Conservation (phyloP, 2,888 invertebrate species). For the Caenorhabditis sp. region DNA sequence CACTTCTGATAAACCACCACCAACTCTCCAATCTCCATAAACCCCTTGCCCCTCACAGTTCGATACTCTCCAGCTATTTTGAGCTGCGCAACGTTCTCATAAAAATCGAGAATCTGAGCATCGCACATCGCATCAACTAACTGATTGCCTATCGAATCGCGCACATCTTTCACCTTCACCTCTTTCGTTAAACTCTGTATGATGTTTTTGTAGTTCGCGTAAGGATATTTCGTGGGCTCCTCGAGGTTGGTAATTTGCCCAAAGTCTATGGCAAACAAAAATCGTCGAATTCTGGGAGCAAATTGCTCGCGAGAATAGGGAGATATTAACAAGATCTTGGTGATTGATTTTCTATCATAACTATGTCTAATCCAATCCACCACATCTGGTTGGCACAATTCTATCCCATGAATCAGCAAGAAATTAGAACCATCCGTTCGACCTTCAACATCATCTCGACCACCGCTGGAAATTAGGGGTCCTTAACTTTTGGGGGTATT, state of each 20-base stretch:
- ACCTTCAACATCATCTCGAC: conserved; percentile 20
- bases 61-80: conserved; percentile 15
- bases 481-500: no score
- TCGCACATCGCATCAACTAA: conserved; percentile 17
- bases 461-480: conserved; percentile 14
- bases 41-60: conserved; percentile 24
- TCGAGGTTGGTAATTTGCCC: not conserved
- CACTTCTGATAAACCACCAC: conserved; percentile 31
- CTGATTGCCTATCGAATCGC: conserved; percentile 29
- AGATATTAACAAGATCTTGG: conserved; percentile 27
- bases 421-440: conserved; percentile 22
- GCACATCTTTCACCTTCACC: conserved; percentile 25
- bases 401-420: conserved; percentile 28
- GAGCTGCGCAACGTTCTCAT: conserved; percentile 18
- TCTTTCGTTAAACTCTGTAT: conserved; percentile 19
- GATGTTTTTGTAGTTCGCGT: conserved; percentile 17
- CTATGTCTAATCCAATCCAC: conserved; percentile 26
- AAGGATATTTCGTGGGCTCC: conserved; percentile 14
- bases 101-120: conserved; percentile 20
- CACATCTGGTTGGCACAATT: conserved; percentile 19
- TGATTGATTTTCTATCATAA: conserved; percentile 23
- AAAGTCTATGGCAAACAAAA: conserved; percentile 34
- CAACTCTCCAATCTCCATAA: conserved; percentile 21
- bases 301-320: conserved; percentile 5
- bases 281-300: conserved; percentile 20